Conservation (phyloP, 2,113 vertebrate species). For the Campylomormyrus numenius region DNA sequence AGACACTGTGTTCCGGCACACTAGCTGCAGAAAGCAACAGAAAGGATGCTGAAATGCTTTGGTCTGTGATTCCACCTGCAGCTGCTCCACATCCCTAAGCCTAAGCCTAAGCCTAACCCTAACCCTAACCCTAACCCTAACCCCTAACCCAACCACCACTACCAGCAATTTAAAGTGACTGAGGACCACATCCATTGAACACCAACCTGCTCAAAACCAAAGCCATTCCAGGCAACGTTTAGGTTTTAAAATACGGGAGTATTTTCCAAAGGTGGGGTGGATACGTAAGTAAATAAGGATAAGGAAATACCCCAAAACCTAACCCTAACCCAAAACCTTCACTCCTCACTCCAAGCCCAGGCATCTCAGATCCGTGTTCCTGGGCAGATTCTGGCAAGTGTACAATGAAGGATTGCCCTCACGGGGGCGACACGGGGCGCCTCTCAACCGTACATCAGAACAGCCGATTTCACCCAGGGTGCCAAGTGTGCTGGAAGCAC, state of each 20-base stretch:
- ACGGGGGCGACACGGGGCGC: background rate
- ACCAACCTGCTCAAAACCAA: background rate
- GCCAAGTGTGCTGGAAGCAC: background rate
- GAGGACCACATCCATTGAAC: background rate
- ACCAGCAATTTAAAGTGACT: background rate
- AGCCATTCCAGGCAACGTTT: background rate
- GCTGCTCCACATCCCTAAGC: background rate
- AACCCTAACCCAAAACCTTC: background rate
- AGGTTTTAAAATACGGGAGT: background rate
- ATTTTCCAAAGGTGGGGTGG: background rate
- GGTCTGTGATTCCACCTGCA: too few species aligned
- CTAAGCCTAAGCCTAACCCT: background rate
- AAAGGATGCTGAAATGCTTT: too few species aligned
- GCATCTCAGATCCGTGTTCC: background rate
- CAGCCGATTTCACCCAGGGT: background rate
- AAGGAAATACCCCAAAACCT: background rate
- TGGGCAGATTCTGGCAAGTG: background rate
- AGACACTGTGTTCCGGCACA: background rate
- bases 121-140: background rate
- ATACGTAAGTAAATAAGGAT: background rate
- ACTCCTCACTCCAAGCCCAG: background rate
- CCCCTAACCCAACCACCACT: background rate
- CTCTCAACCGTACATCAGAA: background rate
- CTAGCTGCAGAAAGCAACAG: too few species aligned
- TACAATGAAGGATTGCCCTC: background rate